Evolutionary conservation across 2,113 vertebrate species (phyloP), one percentile per base, ranked within the genome.

Genomic region (Takifugu bimaculatus): DNA sequence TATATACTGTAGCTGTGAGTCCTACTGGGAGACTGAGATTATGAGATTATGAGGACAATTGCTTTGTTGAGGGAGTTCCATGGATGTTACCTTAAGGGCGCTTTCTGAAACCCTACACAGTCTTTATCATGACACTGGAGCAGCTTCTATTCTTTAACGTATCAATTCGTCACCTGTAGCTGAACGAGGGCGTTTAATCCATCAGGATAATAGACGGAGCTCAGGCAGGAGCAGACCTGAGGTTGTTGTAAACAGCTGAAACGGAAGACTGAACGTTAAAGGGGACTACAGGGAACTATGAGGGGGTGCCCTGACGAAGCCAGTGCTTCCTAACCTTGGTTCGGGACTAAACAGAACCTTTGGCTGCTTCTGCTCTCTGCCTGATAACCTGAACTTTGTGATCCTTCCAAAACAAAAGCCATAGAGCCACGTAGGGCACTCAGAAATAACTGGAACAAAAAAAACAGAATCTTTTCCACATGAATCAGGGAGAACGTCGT

Each of bases 81-180:
- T 53, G 48, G 60, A 61, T 56, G 13, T 57, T 55, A 44, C 66
- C 61, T 63, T 68, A 29, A 77, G 68, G 83, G 53, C 49, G 26
- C 63, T 69, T 45, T 9, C 7, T 76, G 78, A 84, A 88, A 86
- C 69, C 60, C 53, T 60, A 85, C 77, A 75, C 80, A 74, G 43
- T 58, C 70, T 77, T 72, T 54, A 63, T 79, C 63, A 57, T 56
- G 39, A 52, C 79, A 87, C 83, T 77, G 57, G 26, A 51, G 27
- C 35, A 29, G 65, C 51, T 69, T 57, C 50, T 83, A 68, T 66
- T 54, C 49, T 71, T 32, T 67, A 59, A 74, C 65, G 77, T 75
- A 57, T 15, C 43, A 50, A 77, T 39, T 73, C 56, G 73, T 60
- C 65, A 74, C 52, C 77, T n/a, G 53, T 65, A 67, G 32, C 63